Percentiles rank a stretch among this genome's conserved stretches.
Evolutionary conservation across 2,888 invertebrate species (phyloP).

Genomic region (Argyra leucocephala): DNA sequence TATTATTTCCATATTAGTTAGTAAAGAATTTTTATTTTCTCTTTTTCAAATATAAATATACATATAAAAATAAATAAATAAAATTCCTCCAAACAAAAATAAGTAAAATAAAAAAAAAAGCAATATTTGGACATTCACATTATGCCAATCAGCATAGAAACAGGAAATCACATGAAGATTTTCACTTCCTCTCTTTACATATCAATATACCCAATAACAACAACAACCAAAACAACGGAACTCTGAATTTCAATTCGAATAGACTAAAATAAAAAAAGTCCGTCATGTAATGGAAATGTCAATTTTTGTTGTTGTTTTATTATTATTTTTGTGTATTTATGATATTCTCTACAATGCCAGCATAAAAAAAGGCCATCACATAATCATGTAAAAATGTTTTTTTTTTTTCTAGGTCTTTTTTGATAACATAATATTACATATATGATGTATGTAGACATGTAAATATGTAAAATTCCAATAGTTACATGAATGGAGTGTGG

Average conservation of each 20-base stretch:
- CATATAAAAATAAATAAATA: too few species aligned
- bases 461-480: too few species aligned
- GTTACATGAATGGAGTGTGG: too few species aligned
- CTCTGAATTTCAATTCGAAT: background rate
- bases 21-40: too few species aligned
- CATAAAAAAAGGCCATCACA: background rate
- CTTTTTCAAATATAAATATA: too few species aligned
- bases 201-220: background rate
- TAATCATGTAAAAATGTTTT: background rate
- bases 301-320: background rate
- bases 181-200: background rate
- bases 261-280: background rate
- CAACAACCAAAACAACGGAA: background rate
- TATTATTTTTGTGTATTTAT: background rate
- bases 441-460: too few species aligned
- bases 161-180: constrained; percentile 1
- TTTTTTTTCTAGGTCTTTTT: too few species aligned
- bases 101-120: too few species aligned
- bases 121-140: too few species aligned
- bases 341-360: background rate
- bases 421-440: too few species aligned
- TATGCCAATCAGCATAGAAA: background rate
- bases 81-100: too few species aligned
- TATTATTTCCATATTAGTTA: too few species aligned
- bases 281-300: background rate